Percentiles rank a stretch among this genome's conserved stretches.
These are phyloP conservation scores for Mystacornis crossleyi DNA, from an alignment of 2,113 vertebrate genomes.

Conservation along the genomic window DNA sequence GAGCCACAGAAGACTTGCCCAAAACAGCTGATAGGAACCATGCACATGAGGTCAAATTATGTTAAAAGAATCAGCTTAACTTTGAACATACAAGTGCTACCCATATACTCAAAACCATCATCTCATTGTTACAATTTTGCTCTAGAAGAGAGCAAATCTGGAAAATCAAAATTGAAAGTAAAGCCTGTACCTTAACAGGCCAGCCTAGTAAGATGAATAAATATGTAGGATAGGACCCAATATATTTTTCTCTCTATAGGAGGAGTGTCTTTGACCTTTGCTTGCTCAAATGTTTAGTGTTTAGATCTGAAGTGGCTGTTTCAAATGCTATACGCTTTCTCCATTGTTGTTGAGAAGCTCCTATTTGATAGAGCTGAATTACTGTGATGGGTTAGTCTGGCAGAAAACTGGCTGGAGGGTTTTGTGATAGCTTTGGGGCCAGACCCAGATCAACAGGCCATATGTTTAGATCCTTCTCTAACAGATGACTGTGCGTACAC, in stretches of 20 bases:
- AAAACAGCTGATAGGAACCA: not conserved
- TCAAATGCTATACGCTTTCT: not conserved
- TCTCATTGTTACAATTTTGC: not conserved
- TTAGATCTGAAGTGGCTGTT: constrained; percentile 1
- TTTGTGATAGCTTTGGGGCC: constrained; percentile 63
- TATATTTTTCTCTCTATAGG: not conserved
- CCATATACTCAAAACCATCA: not conserved
- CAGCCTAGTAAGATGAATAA: not conserved
- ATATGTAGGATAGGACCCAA: not conserved
- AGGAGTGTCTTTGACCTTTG: not conserved
- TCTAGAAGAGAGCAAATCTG: not conserved
- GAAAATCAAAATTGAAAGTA: not conserved
- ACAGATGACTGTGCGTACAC: constrained; percentile 38
- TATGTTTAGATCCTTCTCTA: constrained; percentile 71
- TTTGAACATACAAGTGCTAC: not conserved
- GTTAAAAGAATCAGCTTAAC: not conserved
- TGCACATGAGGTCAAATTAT: not conserved
- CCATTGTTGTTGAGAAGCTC: not conserved
- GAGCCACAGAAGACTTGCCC: not conserved
- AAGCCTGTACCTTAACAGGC: not conserved
- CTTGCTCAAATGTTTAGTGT: constrained; percentile 8
- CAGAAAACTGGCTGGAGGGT: constrained; percentile 58
- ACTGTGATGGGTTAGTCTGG: constrained; percentile 19
- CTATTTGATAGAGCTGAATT: constrained; percentile 54
- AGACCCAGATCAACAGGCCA: constrained; percentile 68